Evolutionary conservation across 2,113 vertebrate genomes (phyloP), one percentile per base, ranked within the genome.

Genomic region (Garra rufa): DNA sequence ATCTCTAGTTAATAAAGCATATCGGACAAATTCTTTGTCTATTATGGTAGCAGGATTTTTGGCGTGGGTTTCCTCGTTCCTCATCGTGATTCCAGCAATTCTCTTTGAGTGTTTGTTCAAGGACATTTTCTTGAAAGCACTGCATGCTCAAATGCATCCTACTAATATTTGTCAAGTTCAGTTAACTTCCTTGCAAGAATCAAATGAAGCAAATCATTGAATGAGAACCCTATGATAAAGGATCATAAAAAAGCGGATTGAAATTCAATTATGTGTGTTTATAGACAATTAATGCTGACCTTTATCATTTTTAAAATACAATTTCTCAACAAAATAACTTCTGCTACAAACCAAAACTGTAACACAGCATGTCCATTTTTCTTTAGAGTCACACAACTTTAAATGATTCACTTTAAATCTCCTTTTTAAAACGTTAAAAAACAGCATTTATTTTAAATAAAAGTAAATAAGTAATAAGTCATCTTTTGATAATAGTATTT

Each of bases 11-110:
- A 15, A 19, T 8, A 14, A 63, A 28, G 24, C 9, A 11, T 38
- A 21, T 59, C 11, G 48, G 26, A 28, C 7, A 6, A 57, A 1
- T 43, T 21, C n/a, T 76, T 85, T 1, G 52, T 21, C 7, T 55
- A 15, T 19, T 2, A 19, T 55, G n/a, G 19, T 55, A 50, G 48
- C 48, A 44, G 82, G 48, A 87, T 69, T 73, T 85, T 74, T 43
- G 61, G 21, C 70, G 52, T 82, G 6, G 50, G 63, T 71, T 85
- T 85, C 79, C 79, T 87, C 71, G 44, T 73, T 87, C 74, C 79
- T 87, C 86, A 79, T 87, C 44, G 55, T 44, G 81, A n/a, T n/a
- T 87, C 82, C 78, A 82, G 79, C 26, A 73, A 50, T 30, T 78
- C 38, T 44, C n/a, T n/a, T n/a, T n/a, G n/a, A n/a, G 30, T 50